Conservation (phyloP, 2,113 vertebrate genomes). For the Tetrax tetrax region DNA sequence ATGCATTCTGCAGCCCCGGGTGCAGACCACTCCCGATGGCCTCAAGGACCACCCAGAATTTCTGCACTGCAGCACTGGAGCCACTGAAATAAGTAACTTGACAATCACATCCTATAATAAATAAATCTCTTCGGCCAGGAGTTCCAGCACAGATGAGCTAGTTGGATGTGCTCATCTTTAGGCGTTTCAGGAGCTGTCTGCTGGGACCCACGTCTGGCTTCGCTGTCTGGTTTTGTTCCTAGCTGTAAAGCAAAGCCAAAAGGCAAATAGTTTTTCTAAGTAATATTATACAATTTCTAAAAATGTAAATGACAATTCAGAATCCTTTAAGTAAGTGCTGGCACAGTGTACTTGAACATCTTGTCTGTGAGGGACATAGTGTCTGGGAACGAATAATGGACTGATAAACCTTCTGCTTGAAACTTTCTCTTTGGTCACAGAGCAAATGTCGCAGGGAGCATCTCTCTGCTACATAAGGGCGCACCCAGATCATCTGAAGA, state of each 20-base stretch:
- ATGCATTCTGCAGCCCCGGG: slow-evolving; percentile 28
- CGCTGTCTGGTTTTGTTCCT: slow-evolving; percentile 15
- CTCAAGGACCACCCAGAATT: slow-evolving; percentile 32
- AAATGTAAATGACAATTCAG: background rate
- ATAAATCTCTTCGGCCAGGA: background rate
- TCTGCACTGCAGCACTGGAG: background rate
- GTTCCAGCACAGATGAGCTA: background rate
- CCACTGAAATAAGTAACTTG: slow-evolving; percentile 27
- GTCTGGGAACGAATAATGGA: background rate
- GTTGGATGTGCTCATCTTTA: background rate
- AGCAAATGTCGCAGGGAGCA: background rate
- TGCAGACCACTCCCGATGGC: background rate
- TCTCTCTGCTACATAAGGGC: background rate
- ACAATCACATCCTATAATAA: slow-evolving; percentile 30
- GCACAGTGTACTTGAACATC: background rate
- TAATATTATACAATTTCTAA: background rate
- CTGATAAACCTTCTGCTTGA: background rate
- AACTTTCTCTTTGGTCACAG: background rate
- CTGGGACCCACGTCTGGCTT: background rate
- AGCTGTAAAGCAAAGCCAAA: background rate
- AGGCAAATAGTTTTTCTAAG: background rate
- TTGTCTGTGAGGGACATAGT: background rate
- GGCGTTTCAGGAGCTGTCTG: background rate
- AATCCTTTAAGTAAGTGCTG: background rate
- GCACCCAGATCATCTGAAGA: background rate